Percentiles rank a stretch among this genome's conserved stretches.
Evolutionary conservation across 2,797 vertebrate genomes (phyloP).

Genomic region (Cynopterus sphinx): DNA sequence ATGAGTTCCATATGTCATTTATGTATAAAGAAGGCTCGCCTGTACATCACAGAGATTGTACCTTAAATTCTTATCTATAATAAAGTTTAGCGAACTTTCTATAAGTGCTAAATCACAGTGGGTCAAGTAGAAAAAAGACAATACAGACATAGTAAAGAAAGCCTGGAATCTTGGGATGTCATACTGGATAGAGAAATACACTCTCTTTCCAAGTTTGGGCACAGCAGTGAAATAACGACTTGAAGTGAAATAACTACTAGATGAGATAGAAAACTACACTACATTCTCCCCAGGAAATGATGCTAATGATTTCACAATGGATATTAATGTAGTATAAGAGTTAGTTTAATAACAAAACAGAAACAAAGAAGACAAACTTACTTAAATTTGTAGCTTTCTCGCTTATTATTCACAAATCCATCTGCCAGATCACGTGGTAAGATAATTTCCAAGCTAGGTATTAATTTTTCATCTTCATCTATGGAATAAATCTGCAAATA

Average conservation of each 20-base stretch:
- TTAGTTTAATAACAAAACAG: not conserved
- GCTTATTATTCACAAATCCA: slow-evolving; percentile 97
- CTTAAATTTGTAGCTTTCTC: slow-evolving; percentile 95
- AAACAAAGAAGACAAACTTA: slow-evolving; percentile 77
- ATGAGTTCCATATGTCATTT: not conserved
- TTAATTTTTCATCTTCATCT: slow-evolving; percentile 84
- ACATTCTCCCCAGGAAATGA: not conserved
- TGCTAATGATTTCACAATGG: not conserved
- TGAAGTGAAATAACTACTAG: not conserved
- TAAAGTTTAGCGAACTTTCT: not conserved
- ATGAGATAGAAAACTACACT: not conserved
- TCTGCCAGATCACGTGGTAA: slow-evolving; percentile 93
- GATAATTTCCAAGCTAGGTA: slow-evolving; percentile 90
- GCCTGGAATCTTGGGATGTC: not conserved
- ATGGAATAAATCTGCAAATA: slow-evolving; percentile 91
- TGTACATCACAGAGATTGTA: not conserved
- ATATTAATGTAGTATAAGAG: not conserved
- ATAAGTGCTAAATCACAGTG: not conserved
- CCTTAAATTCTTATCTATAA: not conserved
- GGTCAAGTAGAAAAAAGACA: not conserved
- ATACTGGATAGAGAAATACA: not conserved
- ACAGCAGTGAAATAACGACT: not conserved
- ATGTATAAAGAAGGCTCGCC: not conserved
- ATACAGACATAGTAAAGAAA: not conserved
- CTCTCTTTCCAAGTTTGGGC: not conserved